A percentile compares a stretch with the other conserved stretches of the same genome.
These are phyloP conservation scores for Tauraco erythrolophus DNA, from an alignment of 2,113 vertebrate genomes.

Conservation along the genomic window DNA sequence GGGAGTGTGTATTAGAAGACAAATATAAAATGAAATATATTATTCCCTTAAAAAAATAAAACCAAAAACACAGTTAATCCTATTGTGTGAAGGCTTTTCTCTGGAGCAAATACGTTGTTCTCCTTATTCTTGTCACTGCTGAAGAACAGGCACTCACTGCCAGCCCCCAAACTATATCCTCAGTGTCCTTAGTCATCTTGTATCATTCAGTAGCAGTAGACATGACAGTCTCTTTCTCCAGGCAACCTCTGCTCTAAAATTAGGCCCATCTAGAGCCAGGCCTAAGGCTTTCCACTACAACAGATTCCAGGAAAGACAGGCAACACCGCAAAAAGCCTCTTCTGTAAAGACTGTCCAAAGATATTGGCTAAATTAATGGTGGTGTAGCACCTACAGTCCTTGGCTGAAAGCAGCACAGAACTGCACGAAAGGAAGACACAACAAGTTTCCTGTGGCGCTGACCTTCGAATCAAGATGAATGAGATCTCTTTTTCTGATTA, in stretches of 20 bases:
- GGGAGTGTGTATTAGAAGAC: background rate
- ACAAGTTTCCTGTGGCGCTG: fast-evolving
- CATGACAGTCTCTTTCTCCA: background rate
- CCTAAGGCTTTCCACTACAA: background rate
- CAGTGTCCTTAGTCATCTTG: background rate
- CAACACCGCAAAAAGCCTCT: background rate
- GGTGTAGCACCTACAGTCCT: background rate
- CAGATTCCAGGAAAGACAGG: background rate
- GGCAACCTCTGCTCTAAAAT: background rate
- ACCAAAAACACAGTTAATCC: background rate
- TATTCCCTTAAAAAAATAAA: background rate
- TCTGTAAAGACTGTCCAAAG: background rate
- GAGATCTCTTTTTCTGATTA: background rate
- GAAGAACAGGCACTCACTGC: background rate
- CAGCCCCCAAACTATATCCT: background rate
- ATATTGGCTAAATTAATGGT: background rate
- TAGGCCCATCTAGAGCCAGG: background rate
- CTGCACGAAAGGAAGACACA: background rate
- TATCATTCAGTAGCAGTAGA: background rate
- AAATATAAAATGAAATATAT: background rate
- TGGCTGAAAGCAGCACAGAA: background rate
- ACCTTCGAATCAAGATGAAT: background rate
- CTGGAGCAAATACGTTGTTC: background rate
- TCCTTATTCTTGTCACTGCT: background rate
- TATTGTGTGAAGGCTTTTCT: background rate